A percentile compares a stretch with the other conserved stretches of the same genome.
phyloP scores from a whole-genome alignment of 2,113 vertebrate species.

The Heterotis niloticus region DNA sequence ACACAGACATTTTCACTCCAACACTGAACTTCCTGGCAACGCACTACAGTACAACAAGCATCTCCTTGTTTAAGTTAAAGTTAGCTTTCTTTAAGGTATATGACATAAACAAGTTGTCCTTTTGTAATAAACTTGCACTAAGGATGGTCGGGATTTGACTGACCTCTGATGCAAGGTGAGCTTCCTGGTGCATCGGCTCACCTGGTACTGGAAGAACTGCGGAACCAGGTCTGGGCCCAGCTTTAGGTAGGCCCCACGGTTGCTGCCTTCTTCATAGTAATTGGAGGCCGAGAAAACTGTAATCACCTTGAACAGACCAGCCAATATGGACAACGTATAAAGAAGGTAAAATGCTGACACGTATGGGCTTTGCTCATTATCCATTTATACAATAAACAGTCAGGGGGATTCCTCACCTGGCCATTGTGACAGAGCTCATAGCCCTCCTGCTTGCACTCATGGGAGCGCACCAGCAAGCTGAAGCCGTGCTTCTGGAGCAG shows the following conservation, averaged over 20 bases:
- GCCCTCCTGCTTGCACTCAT: slow-evolving; percentile 91
- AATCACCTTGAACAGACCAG: slow-evolving; percentile 70
- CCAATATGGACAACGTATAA: not conserved
- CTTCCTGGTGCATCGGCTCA: slow-evolving; percentile 68
- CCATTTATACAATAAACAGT: too few relatives aligned
- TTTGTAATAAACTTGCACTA: too few relatives aligned
- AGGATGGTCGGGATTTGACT: not conserved
- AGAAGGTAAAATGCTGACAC: slow-evolving; percentile 20
- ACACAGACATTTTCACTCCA: too few relatives aligned
- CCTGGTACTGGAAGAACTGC: slow-evolving; percentile 87
- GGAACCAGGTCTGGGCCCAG: slow-evolving; percentile 69
- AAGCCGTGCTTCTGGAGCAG: slow-evolving; percentile 75
- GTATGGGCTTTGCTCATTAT: not conserved
- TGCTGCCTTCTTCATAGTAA: slow-evolving; percentile 94
- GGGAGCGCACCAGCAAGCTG: slow-evolving; percentile 87
- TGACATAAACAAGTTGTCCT: too few relatives aligned
- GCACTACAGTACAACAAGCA: too few relatives aligned
- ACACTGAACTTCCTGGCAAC: too few relatives aligned
- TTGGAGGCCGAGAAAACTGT: slow-evolving; percentile 97
- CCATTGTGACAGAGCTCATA: slow-evolving; percentile 86
- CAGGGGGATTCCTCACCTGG: slow-evolving; percentile 64
- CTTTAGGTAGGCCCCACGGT: slow-evolving; percentile 88
- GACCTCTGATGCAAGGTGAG: slow-evolving; percentile 81
- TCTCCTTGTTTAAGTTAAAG: too few relatives aligned
- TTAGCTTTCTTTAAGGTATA: too few relatives aligned